Percentiles rank a stretch among this genome's conserved stretches.
Conservation (phyloP, 2,797 vertebrate genomes). For the Myotis findleyi region DNA sequence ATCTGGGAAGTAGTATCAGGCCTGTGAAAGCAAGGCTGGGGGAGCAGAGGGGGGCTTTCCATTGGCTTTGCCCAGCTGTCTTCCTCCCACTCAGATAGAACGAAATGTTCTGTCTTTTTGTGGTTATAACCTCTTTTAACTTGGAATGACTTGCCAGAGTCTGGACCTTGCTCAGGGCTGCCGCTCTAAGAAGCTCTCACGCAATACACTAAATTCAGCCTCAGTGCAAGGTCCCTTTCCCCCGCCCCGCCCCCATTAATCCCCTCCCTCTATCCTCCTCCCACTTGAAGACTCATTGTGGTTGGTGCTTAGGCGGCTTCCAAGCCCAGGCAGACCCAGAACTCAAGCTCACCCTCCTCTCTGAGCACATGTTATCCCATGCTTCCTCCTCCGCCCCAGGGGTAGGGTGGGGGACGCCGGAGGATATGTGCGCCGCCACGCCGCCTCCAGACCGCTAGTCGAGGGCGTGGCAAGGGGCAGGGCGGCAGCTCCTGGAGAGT, state of each 20-base stretch:
- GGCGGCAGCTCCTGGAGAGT: background rate
- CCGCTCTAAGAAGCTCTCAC: conserved; percentile 52
- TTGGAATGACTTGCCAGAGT: conserved; percentile 68
- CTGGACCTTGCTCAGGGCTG: conserved; percentile 62
- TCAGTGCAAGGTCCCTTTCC: background rate
- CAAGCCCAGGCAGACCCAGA: background rate
- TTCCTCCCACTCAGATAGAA: conserved; percentile 69
- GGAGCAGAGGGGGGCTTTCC: background rate
- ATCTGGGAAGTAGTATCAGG: conserved; percentile 56
- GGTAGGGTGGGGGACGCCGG: background rate
- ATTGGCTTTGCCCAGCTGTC: conserved; percentile 55
- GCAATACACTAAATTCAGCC: conserved; percentile 47
- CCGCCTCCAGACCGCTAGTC: background rate
- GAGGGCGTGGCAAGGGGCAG: background rate
- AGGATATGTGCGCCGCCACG: background rate
- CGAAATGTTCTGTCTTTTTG: conserved; percentile 77
- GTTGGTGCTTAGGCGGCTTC: background rate
- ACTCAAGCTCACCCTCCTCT: background rate
- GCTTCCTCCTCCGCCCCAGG: background rate
- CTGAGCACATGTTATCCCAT: conserved; percentile 57
- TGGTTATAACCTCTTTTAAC: conserved; percentile 76
- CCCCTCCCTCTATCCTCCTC: background rate
- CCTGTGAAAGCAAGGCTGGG: conserved; percentile 45
- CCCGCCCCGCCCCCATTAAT: background rate
- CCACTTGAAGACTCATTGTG: background rate